phyloP scores from a whole-genome alignment of 2,113 vertebrate species.

The Colaptes auratus region DNA sequence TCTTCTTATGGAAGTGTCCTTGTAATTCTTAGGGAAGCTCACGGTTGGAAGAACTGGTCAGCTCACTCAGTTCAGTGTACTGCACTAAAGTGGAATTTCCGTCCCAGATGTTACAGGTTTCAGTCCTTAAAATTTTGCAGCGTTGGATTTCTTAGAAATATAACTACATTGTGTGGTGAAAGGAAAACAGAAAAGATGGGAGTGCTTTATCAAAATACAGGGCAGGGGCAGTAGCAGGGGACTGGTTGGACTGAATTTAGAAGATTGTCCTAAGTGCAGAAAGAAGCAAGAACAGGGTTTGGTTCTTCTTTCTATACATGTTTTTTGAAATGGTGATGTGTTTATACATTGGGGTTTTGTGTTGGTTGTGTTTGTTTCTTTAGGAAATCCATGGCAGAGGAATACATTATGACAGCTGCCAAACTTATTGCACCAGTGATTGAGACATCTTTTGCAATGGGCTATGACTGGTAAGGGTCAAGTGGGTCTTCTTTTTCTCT shows the following conservation, averaged over 20 bases:
- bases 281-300: background rate
- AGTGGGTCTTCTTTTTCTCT: background rate
- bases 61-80: background rate
- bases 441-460: slow-evolving; percentile 89
- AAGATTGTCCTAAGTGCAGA: background rate
- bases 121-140: background rate
- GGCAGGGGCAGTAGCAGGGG: background rate
- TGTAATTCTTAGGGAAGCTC: background rate
- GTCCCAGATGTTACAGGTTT: background rate
- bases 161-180: background rate
- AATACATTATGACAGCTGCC: slow-evolving; percentile 96
- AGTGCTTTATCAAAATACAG: background rate
- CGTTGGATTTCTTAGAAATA: rapidly evolving
- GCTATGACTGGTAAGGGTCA: slow-evolving; percentile 90
- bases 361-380: background rate
- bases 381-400: slow-evolving; percentile 92
- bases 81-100: background rate
- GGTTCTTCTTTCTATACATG: background rate
- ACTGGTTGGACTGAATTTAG: background rate
- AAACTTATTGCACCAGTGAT: slow-evolving; percentile 95
- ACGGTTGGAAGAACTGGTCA: background rate
- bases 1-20: background rate
- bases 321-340: background rate
- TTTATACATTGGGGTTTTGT: background rate
- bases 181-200: background rate